phyloP scores from a whole-genome alignment of 2,113 vertebrate species.

The Spheniscus mendiculus region DNA sequence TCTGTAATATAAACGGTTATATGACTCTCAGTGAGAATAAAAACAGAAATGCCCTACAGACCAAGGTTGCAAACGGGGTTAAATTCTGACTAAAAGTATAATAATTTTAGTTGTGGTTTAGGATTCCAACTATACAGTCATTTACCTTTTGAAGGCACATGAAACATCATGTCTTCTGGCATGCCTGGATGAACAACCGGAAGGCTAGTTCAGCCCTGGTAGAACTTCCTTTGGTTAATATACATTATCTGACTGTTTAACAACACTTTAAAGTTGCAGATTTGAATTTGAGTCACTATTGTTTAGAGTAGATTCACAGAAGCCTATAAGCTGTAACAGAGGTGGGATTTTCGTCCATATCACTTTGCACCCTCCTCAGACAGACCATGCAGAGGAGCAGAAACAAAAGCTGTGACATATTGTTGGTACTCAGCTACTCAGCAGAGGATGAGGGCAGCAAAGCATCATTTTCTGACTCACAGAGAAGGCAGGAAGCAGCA shows the following conservation, averaged over 20 bases:
- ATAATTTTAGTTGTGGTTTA: not conserved
- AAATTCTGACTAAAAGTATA: not conserved
- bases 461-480: not conserved
- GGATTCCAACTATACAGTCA: not conserved
- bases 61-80: not conserved
- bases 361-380: not conserved
- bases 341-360: not conserved
- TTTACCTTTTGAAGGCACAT: not conserved
- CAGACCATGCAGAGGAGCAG: not conserved
- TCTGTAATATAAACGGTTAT: not conserved
- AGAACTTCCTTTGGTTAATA: not conserved
- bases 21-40: not conserved
- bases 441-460: conserved; percentile 17
- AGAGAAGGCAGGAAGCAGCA: not conserved
- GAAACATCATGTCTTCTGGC: not conserved
- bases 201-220: not conserved
- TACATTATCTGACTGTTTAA: not conserved
- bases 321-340: not conserved
- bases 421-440: not conserved
- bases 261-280: not conserved
- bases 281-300: not conserved
- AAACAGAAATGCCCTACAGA: not conserved
- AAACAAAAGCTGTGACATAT: not conserved
- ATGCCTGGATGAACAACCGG: not conserved
- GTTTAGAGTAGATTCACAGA: not conserved